Evolutionary conservation across 2,113 vertebrate genomes (phyloP).

Genomic region (Cromileptes altivelis): DNA sequence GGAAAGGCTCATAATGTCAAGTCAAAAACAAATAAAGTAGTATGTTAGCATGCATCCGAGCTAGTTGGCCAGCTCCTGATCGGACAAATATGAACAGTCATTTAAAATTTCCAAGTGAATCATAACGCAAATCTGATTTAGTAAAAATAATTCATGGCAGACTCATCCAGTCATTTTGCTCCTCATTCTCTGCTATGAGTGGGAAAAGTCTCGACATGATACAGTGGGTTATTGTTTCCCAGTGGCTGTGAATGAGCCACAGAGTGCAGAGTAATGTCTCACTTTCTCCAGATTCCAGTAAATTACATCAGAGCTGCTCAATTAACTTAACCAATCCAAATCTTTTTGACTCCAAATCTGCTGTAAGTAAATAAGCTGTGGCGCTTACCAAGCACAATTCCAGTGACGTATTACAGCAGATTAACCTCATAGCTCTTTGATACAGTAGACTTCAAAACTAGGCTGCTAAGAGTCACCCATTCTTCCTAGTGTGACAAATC

Average conservation of each 20-base stretch:
- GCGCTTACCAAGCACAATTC: constrained; percentile 19
- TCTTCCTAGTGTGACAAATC: not conserved
- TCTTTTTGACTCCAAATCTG: constrained; percentile 24
- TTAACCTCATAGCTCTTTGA: constrained; percentile 20
- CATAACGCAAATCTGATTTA: not conserved
- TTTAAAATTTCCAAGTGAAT: not conserved
- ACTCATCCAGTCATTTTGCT: not conserved
- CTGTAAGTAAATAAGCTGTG: constrained; percentile 34
- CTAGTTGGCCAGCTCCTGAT: not conserved
- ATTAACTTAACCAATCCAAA: constrained; percentile 30
- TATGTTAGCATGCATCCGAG: not conserved
- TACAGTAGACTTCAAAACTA: constrained; percentile 15
- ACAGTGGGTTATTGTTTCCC: constrained; percentile 35
- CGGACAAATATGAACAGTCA: not conserved
- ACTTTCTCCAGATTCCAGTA: constrained; percentile 19
- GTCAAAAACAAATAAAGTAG: constrained; percentile 24
- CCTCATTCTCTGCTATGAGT: not conserved
- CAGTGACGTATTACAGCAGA: constrained; percentile 24
- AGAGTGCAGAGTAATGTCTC: constrained; percentile 1
- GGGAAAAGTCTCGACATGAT: constrained; percentile 9
- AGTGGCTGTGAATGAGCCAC: constrained; percentile 8
- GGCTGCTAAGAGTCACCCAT: constrained; percentile 1
- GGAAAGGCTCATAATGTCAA: constrained; percentile 60
- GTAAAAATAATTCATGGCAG: not conserved
- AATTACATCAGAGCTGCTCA: constrained; percentile 46